Evolutionary conservation across 2,797 vertebrate species (phyloP), one percentile per base, ranked within the genome.

Genomic region (Sylvilagus floridanus): DNA sequence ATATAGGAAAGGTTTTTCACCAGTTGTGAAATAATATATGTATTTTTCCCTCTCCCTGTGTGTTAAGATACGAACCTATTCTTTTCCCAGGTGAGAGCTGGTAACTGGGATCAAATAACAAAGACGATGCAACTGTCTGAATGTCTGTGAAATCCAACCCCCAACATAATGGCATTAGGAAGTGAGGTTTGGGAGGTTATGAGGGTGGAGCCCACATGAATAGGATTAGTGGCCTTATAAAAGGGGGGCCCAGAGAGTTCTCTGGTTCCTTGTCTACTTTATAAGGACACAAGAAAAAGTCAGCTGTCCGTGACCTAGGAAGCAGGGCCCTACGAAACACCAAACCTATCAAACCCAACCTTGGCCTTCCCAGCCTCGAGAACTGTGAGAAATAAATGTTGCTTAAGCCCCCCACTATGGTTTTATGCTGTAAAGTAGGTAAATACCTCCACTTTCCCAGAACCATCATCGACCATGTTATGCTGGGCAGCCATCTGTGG

Each of bases 401-500:
- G n/a, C 30, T 78, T 65, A 92, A 72, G 14, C 37, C 21, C 9
- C n/a, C n/a, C 9, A 4, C 30, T 32, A 12, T 3, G 13, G 4
- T 37, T 22, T 60, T 92, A 26, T 63, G 7, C 47, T 50, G 30
- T 14, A 62, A 76, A 62, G 19, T 3, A n/a, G 22, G 26, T 35
- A 66, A 60, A 35, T 97, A 99, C 99, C 99, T 99, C 98, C 71
- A 98, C 98, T 92, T 98, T 97, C 19, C 99, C 99, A 7, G 98
- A 98, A 6, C 99, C 99, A 0, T 99, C 98, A 52, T 99, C 99
- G 95, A 99, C 98, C 99, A 99, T 99, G 96, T 99, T 99, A 97
- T 99, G 99, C 90, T 99, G 98, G 2, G 99, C 99, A 37, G 99
- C 99, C 99, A 99, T 99, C 88, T 98, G 98, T 0, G 98, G 98